phyloP scores from a whole-genome alignment of 2,797 vertebrate genomes.

The Mareca strepera region DNA sequence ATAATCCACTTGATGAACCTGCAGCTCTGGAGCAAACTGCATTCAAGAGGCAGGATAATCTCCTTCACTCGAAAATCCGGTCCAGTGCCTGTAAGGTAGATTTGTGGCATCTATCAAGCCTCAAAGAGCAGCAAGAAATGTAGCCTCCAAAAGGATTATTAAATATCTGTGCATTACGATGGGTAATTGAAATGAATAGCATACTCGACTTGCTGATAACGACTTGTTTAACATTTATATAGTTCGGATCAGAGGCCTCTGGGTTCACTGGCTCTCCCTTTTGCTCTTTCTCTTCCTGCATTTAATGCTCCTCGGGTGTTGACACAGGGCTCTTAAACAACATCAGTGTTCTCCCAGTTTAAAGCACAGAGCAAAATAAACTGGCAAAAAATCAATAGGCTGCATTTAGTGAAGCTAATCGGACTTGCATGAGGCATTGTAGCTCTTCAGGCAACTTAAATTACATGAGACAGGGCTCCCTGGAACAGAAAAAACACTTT shows the following conservation, averaged over 20 bases:
- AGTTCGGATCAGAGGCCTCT: constrained; percentile 47
- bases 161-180: constrained; percentile 60
- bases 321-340: constrained; percentile 62
- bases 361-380: constrained; percentile 65
- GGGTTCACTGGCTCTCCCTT: constrained; percentile 19
- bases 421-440: constrained; percentile 63
- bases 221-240: constrained; percentile 68
- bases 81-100: constrained; percentile 45
- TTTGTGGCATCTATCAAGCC: constrained; percentile 56
- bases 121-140: constrained; percentile 65
- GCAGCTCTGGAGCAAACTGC: not conserved
- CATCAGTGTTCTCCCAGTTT: constrained; percentile 59
- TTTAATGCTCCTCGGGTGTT: constrained; percentile 59
- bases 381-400: constrained; percentile 72
- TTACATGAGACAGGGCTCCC: constrained; percentile 35
- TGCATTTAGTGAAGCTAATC: constrained; percentile 70
- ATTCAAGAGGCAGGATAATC: constrained; percentile 46
- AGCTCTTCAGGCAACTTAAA: constrained; percentile 58
- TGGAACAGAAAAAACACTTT: constrained; percentile 53
- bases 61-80: constrained; percentile 24
- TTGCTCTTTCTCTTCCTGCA: constrained; percentile 8
- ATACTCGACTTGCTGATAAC: constrained; percentile 16
- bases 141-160: constrained; percentile 59
- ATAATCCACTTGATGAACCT: constrained; percentile 47
- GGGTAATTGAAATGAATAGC: constrained; percentile 55